phyloP scores from a whole-genome alignment of 2,888 invertebrate genomes.

The Anaspis maculata region DNA sequence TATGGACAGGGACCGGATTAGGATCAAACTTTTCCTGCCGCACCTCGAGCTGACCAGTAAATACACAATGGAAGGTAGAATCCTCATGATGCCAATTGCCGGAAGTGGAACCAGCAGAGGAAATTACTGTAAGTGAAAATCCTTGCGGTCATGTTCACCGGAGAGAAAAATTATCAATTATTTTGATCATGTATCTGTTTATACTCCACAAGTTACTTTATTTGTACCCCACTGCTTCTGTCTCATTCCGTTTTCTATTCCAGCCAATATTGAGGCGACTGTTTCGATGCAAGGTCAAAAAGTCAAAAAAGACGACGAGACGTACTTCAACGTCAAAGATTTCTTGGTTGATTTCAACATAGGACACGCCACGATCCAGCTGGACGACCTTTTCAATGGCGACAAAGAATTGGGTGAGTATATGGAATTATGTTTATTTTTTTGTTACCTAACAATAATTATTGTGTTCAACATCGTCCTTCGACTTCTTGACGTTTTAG shows the following conservation, averaged over 20 bases:
- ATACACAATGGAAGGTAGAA: conserved; percentile 59
- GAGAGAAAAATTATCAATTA: too few species aligned
- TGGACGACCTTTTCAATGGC: conserved; percentile 66
- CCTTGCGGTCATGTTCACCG: background rate
- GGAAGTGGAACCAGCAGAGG: conserved; percentile 60
- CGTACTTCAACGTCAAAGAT: conserved; percentile 54
- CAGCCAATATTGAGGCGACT: conserved; percentile 59
- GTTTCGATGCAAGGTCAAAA: conserved; percentile 54
- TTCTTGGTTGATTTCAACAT: conserved; percentile 60
- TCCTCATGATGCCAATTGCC: conserved; percentile 64
- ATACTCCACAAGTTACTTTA: too few species aligned
- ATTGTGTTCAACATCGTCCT: too few species aligned
- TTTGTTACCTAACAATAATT: too few species aligned
- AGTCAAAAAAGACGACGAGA: conserved; percentile 43
- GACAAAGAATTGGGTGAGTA: conserved; percentile 60
- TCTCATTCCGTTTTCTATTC: too few species aligned
- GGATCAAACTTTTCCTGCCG: conserved; percentile 56
- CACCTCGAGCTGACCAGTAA: conserved; percentile 54
- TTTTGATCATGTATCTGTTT: too few species aligned
- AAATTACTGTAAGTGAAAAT: conserved; percentile 56
- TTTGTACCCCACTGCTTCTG: too few species aligned
- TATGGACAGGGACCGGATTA: conserved; percentile 48
- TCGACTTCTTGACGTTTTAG: too few species aligned
- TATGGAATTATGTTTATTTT: too few species aligned
- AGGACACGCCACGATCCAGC: conserved; percentile 53